Evolutionary conservation across 2,888 invertebrate genomes (phyloP).

Genomic region (Athrips mouffetella): DNA sequence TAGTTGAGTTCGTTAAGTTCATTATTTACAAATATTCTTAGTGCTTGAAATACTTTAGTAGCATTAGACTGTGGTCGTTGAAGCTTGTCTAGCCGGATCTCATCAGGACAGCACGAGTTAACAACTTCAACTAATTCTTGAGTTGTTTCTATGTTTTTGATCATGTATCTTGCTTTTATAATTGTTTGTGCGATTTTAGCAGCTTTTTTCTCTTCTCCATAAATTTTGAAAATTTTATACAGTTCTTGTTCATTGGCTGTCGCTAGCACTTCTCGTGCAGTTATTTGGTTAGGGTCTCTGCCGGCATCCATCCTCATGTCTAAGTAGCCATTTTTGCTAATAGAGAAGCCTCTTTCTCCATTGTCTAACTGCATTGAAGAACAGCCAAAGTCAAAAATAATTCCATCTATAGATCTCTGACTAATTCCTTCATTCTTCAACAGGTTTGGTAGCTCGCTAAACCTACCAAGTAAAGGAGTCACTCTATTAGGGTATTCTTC

Average conservation of each 20-base stretch:
- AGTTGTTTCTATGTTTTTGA: constrained; percentile 88
- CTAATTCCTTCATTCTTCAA: constrained; percentile 78
- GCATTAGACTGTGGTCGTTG: constrained; percentile 88
- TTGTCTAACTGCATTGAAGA: constrained; percentile 97
- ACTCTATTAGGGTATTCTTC: constrained; percentile 83
- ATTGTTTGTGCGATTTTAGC: constrained; percentile 92
- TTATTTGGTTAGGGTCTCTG: constrained; percentile 83
- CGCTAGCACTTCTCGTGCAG: constrained; percentile 92
- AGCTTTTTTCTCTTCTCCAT: constrained; percentile 94
- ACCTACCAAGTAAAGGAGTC: constrained; percentile 89
- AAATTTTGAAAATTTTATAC: constrained; percentile 89
- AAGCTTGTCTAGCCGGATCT: constrained; percentile 82
- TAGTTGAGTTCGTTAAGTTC: constrained; percentile 97
- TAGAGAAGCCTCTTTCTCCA: constrained; percentile 89
- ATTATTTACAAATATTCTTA: constrained; percentile 97
- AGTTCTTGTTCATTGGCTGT: constrained; percentile 87
- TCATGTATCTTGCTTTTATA: constrained; percentile 87
- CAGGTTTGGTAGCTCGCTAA: constrained; percentile 89
- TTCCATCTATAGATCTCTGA: constrained; percentile 87
- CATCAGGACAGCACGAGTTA: constrained; percentile 78
- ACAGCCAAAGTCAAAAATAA: constrained; percentile 95
- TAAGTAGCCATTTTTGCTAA: constrained; percentile 90
- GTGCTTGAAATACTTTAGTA: constrained; percentile 94
- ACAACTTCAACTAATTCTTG: constrained; percentile 88
- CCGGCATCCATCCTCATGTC: constrained; percentile 97